Base-by-base conservation (phyloP, 92 coral and sea anemone species). In the Desmophyllum pertusum region DNA sequence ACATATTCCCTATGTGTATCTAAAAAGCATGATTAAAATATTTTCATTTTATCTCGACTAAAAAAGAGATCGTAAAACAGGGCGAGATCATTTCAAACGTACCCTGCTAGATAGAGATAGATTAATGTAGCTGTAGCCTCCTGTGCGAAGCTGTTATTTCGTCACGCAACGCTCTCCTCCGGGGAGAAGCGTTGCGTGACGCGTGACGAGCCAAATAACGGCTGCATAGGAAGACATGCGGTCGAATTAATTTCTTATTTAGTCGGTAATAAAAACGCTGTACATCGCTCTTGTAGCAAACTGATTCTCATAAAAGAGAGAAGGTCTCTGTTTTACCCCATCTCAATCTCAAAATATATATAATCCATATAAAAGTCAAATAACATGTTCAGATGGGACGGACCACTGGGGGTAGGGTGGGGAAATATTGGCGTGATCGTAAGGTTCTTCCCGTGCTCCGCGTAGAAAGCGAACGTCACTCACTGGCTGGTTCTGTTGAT, bases 11-110 rank as follows among this genome's bases (percentile, higher is more conserved):
- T 50, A 35, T 27, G 55, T 78, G 36, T 79, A 30, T 43, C 30
- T 52, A 48, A 51, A 66, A 80, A 48, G 50, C 35, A 25, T 8
- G 84, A 69, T 68, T 80, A 67, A 79, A 68, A 80, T 80, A 80
- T 68, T 33, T 38, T 51, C 84, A 80, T 37, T 37, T 68, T 27
- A 21, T 68, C 18, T 36, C 63, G 64, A 33, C 84, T 51, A 66
- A 23, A 23, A 77, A 73, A 73, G 38, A 27, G 23, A n/a, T 17
- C 27, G n/a, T 18, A 40, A 40, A 11, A 10, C 31, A 6, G 52
- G 33, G 36, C 51, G 1, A 3, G 51, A 41, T 17, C 15, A 8
- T 39, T 41, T 39, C 52, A 37, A 39, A 40, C 75, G 46, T 6
- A 27, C 48, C 29, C 5, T 25, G 76, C 31, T 31, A 30, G 53